Evolutionary conservation across 2,888 invertebrate genomes (phyloP).

Genomic region (Chydorus sphaericus): DNA sequence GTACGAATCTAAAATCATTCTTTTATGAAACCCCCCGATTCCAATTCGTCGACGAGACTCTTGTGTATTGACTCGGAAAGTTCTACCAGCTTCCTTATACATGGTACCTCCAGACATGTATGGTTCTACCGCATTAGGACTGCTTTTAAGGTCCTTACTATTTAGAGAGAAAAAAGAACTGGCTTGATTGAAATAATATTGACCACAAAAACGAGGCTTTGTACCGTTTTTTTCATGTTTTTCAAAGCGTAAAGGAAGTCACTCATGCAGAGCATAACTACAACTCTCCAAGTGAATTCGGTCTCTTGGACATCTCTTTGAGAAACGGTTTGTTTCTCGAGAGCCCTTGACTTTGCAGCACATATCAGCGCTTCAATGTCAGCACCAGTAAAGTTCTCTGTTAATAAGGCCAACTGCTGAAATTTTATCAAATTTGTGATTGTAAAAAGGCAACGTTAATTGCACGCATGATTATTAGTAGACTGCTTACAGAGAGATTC

Average conservation of each 20-base stretch:
- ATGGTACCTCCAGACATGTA: constrained; percentile 83
- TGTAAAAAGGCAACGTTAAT: background rate
- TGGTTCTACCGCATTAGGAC: constrained; percentile 72
- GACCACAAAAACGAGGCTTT: constrained; percentile 20
- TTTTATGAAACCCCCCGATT: constrained; percentile 76
- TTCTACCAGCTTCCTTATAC: constrained; percentile 76
- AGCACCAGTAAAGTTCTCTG: constrained; percentile 93
- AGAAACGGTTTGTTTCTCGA: too few species aligned
- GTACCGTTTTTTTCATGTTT: constrained; percentile 76
- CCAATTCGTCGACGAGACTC: constrained; percentile 80
- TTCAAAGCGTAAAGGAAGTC: constrained; percentile 87
- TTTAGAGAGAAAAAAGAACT: constrained; percentile 18
- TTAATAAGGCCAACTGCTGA: constrained; percentile 63
- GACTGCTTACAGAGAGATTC: constrained; percentile 36
- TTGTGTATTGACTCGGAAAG: constrained; percentile 61
- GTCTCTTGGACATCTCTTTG: constrained; percentile 90
- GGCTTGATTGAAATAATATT: background rate
- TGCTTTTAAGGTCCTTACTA: constrained; percentile 84
- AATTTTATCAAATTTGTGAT: too few species aligned
- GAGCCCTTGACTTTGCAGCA: constrained; percentile 88
- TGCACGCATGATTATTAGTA: background rate
- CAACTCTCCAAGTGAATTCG: constrained; percentile 80
- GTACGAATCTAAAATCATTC: too few species aligned
- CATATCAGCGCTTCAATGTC: constrained; percentile 88
- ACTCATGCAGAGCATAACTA: constrained; percentile 59